A percentile compares a stretch with the other conserved stretches of the same genome.
phyloP scores from a whole-genome alignment of 2,888 invertebrate species.

The Belgica antarctica region DNA sequence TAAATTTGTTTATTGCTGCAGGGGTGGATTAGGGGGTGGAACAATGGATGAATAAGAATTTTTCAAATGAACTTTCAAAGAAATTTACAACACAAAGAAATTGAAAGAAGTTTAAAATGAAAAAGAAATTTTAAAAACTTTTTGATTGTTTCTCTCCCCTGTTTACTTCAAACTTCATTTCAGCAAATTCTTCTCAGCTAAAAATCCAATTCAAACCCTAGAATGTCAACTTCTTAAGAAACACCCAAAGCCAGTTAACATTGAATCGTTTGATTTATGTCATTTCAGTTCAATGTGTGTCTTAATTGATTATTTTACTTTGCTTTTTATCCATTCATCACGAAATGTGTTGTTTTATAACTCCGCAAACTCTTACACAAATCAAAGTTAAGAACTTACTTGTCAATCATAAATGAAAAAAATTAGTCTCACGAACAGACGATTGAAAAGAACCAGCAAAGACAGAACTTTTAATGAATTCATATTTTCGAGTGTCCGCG shows the following conservation, averaged over 20 bases:
- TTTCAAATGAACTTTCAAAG: too few species aligned
- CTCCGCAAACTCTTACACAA: background rate
- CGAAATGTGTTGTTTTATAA: conserved; percentile 3
- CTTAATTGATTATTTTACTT: conserved; percentile 23
- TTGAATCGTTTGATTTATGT: too few species aligned
- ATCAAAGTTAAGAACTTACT: background rate
- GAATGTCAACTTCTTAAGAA: too few species aligned
- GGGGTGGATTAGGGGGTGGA: too few species aligned
- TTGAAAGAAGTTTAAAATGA: background rate
- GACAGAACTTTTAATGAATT: conserved; percentile 3
- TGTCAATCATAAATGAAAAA: conserved; percentile 13
- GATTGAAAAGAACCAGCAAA: background rate
- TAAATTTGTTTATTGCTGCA: too few species aligned
- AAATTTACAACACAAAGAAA: background rate
- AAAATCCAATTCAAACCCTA: background rate
- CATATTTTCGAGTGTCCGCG: background rate
- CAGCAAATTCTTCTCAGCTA: too few species aligned
- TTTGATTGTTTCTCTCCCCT: background rate
- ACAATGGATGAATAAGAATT: too few species aligned
- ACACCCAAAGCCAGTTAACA: too few species aligned
- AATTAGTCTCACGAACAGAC: background rate
- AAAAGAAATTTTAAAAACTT: too few species aligned
- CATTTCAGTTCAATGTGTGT: conserved; percentile 6
- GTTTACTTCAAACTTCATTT: background rate
- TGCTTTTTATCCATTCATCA: conserved; percentile 15